These are phyloP conservation scores for Dendrophyllia cribrosa DNA, from an alignment of 64 coral and sea anemone genomes.

Conservation along the genomic window DNA sequence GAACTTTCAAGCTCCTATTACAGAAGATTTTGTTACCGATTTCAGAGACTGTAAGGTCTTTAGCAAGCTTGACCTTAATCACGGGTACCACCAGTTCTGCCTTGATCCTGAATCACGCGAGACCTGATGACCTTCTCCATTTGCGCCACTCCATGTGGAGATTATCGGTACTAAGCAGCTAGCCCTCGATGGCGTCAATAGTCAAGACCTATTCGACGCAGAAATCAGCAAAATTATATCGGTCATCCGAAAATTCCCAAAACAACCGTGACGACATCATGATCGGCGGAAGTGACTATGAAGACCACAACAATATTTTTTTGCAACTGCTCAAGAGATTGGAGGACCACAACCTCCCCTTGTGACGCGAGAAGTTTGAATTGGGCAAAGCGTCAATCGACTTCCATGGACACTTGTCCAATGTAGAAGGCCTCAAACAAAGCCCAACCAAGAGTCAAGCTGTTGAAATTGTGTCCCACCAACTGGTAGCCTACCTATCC, in stretches of 20 bases:
- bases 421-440: conserved; percentile 8
- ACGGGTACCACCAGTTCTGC: conserved; percentile 30
- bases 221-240: conserved; percentile 46
- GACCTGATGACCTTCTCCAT: no score
- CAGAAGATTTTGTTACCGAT: conserved; percentile 38
- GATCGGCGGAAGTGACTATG: conserved; percentile 21
- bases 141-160: no score
- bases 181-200: no score
- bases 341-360: conserved; percentile 38
- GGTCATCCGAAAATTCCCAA: neutral
- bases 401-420: conserved; percentile 30
- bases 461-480: neutral
- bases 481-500: conserved; percentile 69
- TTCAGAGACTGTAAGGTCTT: conserved; percentile 45
- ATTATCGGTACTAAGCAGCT: no score
- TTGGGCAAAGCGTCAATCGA: conserved; percentile 8
- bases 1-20: conserved; percentile 50
- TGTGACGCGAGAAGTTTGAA: conserved; percentile 22
- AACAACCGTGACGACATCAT: conserved; percentile 48
- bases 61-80: conserved; percentile 45
- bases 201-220: conserved; percentile 37
- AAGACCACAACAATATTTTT: conserved; percentile 3
- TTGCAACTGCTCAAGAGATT: neutral
- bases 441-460: conserved; percentile 14
- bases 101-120: no score